Conservation (phyloP, 2,797 vertebrate genomes). For the Xiphophorus birchmanni region DNA sequence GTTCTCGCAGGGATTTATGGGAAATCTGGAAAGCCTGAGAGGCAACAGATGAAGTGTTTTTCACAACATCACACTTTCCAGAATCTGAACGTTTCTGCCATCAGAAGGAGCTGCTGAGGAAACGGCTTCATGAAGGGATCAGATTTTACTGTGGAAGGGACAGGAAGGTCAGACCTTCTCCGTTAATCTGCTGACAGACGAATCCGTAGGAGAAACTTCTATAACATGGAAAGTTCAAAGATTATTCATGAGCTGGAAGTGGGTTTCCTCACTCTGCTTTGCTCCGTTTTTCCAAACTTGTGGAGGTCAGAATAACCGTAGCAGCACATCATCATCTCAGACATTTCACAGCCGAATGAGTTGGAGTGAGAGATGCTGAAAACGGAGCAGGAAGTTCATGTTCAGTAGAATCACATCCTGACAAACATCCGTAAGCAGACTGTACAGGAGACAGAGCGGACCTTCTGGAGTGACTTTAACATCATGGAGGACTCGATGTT, state of each 20-base stretch:
- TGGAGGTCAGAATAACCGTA: neutral
- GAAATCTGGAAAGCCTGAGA: neutral
- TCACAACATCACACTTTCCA: neutral
- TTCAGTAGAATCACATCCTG: neutral
- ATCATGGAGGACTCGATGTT: neutral
- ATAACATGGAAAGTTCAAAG: neutral
- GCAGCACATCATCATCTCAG: slow-evolving; percentile 1
- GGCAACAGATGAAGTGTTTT: neutral
- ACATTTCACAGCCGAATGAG: slow-evolving; percentile 2
- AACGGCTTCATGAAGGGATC: neutral
- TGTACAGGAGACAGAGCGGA: neutral
- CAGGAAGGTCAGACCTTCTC: neutral
- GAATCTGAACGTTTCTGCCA: neutral
- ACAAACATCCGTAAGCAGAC: neutral
- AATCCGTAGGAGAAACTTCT: neutral
- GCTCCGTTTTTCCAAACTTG: neutral
- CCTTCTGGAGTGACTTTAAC: neutral
- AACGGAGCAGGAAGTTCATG: neutral
- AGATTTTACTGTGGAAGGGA: neutral
- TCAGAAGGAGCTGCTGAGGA: neutral
- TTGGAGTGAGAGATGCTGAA: neutral
- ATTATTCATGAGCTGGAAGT: neutral
- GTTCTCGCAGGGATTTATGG: neutral
- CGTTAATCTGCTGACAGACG: neutral
- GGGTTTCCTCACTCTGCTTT: neutral